Percentiles rank a stretch among this genome's conserved stretches.
These are phyloP conservation scores for Tamias sibiricus DNA, from an alignment of 2,113 vertebrate genomes.

Conservation along the genomic window DNA sequence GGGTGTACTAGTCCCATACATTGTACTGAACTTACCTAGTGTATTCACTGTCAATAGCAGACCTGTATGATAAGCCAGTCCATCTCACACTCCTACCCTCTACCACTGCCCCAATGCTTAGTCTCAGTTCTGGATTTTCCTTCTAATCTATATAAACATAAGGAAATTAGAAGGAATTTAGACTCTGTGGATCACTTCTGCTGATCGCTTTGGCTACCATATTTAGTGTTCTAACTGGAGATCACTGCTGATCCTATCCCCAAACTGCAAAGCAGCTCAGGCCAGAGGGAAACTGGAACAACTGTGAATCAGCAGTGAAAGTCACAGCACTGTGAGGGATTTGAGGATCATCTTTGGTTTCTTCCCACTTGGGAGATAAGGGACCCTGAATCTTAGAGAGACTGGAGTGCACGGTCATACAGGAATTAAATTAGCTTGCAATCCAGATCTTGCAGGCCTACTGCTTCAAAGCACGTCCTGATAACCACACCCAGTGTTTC, in stretches of 20 bases:
- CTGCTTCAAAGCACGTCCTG: not conserved
- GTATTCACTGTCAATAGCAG: not conserved
- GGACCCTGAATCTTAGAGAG: not conserved
- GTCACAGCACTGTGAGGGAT: not conserved
- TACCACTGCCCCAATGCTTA: not conserved
- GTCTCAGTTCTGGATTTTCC: not conserved
- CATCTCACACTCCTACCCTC: not conserved
- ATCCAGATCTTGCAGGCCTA: not conserved
- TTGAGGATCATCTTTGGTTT: not conserved
- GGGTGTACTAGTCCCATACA: not conserved
- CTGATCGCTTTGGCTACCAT: not conserved
- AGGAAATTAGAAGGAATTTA: not conserved
- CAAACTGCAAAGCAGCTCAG: not conserved
- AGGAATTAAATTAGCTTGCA: constrained; percentile 4
- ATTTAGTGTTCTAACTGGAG: constrained; percentile 4
- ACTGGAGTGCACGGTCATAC: not conserved
- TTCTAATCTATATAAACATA: not conserved
- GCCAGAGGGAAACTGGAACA: not conserved
- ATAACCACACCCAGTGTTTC: not conserved
- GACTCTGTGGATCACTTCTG: not conserved
- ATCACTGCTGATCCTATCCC: not conserved
- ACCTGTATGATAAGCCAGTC: not conserved
- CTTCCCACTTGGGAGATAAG: not conserved
- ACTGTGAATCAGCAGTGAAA: not conserved
- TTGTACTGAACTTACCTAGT: not conserved